Evolutionary conservation across 2,888 invertebrate genomes (phyloP).

Genomic region (Polydrusus tereticollis): DNA sequence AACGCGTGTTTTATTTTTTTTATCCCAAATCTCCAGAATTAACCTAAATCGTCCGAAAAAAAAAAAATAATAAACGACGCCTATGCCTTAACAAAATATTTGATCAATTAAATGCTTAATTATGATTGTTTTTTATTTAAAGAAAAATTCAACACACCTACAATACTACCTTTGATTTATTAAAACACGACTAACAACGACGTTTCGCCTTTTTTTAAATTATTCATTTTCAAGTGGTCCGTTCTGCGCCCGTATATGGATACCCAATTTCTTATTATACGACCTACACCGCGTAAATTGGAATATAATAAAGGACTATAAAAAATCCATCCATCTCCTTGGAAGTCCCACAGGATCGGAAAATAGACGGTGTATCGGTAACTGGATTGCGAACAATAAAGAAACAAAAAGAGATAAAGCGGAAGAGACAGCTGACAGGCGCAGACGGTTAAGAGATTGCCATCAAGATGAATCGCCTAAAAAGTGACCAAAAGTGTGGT

Average conservation of each 20-base stretch:
- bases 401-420: conserved; percentile 67
- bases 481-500: conserved; percentile 57
- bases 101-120: too few species aligned
- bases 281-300: conserved; percentile 41
- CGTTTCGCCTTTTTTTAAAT: neutral
- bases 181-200: neutral
- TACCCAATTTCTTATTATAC: conserved; percentile 27
- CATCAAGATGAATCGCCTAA: conserved; percentile 62
- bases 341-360: conserved; percentile 61
- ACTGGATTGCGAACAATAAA: conserved; percentile 68
- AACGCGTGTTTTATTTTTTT: too few species aligned
- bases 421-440: conserved; percentile 67
- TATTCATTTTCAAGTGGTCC: neutral
- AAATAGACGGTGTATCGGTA: conserved; percentile 65
- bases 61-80: too few species aligned
- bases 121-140: too few species aligned
- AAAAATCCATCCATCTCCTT: conserved; percentile 67
- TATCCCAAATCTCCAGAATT: too few species aligned
- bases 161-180: neutral
- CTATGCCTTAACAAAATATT: too few species aligned
- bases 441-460: conserved; percentile 65
- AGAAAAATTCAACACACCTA: too few species aligned
- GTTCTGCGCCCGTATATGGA: neutral
- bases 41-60: too few species aligned
- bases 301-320: conserved; percentile 59